A percentile compares a stretch with the other conserved stretches of the same genome.
Conservation (phyloP, 2,888 invertebrate species). For the Stenolophus ochropezus region DNA sequence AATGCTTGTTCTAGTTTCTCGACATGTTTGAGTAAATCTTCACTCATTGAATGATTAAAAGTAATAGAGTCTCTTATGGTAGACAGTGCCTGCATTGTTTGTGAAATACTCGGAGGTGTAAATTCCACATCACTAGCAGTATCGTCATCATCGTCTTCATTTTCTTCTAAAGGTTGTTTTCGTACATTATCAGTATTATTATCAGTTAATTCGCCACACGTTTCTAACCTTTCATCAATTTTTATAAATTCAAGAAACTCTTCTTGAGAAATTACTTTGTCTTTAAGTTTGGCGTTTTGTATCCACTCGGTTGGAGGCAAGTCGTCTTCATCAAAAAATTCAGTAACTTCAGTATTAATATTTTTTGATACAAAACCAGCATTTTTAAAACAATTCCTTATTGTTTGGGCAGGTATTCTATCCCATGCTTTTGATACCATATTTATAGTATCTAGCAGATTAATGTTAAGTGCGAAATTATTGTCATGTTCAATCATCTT, state of each 20-base stretch:
- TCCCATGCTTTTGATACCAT: constrained; percentile 60
- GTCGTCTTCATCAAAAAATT: too few species aligned
- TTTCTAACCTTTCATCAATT: background rate
- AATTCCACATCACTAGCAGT: background rate
- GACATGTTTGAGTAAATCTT: background rate
- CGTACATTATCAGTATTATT: background rate
- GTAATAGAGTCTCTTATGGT: background rate
- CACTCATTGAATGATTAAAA: background rate
- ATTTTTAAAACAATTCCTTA: constrained; percentile 59
- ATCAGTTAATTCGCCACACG: constrained; percentile 6
- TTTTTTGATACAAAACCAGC: constrained; percentile 39
- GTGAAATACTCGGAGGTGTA: constrained; percentile 2
- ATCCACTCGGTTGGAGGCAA: too few species aligned
- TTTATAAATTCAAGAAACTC: background rate
- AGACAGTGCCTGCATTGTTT: background rate
- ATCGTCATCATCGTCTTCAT: background rate
- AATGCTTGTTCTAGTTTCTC: background rate
- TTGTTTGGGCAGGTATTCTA: constrained; percentile 42
- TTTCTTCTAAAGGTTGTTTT: background rate
- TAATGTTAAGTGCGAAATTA: background rate
- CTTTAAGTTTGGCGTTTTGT: too few species aligned
- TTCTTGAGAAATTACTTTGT: background rate
- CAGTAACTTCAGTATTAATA: too few species aligned
- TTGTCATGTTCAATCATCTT: too few species aligned
- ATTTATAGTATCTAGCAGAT: constrained; percentile 61